Percentiles rank a stretch among this genome's conserved stretches.
Evolutionary conservation across 2,888 invertebrate genomes (phyloP).

Genomic region (Cephonodes hylas): DNA sequence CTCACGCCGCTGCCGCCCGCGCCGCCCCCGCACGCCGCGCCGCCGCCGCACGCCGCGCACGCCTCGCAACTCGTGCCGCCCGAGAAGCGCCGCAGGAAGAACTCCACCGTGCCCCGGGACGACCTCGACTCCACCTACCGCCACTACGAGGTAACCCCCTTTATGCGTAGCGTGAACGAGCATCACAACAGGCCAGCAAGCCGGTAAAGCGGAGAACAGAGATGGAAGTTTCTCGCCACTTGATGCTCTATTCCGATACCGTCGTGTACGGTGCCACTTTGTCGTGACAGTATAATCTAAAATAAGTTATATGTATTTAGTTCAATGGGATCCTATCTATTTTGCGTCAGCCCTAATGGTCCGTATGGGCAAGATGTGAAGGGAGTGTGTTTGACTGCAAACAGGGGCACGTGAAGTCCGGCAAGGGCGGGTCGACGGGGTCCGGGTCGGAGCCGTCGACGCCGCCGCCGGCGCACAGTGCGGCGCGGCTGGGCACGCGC

Average conservation of each 20-base stretch:
- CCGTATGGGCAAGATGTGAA: no score
- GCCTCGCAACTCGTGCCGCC: constrained; percentile 47
- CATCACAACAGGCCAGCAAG: neutral
- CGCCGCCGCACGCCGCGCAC: constrained; percentile 34
- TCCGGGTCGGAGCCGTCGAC: constrained; percentile 77
- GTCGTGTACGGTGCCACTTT: no score
- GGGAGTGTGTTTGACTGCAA: neutral
- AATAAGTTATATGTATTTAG: no score
- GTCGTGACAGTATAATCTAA: no score
- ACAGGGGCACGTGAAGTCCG: constrained; percentile 61
- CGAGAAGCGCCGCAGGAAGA: constrained; percentile 74
- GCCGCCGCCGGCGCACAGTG: constrained; percentile 73
- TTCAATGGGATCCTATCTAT: no score
- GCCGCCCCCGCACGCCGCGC: constrained; percentile 33
- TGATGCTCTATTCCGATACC: neutral
- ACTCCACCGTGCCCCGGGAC: constrained; percentile 65
- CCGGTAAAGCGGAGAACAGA: neutral
- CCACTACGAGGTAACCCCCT: constrained; percentile 63
- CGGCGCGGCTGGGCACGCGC: constrained; percentile 50
- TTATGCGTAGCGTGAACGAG: neutral
- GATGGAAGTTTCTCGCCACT: neutral
- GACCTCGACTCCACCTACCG: constrained; percentile 65
- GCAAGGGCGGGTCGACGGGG: constrained; percentile 66
- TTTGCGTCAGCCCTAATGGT: no score
- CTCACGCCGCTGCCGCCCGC: constrained; percentile 53